Conservation (phyloP, 2,888 invertebrate species). For the Yponomeuta malinellus region DNA sequence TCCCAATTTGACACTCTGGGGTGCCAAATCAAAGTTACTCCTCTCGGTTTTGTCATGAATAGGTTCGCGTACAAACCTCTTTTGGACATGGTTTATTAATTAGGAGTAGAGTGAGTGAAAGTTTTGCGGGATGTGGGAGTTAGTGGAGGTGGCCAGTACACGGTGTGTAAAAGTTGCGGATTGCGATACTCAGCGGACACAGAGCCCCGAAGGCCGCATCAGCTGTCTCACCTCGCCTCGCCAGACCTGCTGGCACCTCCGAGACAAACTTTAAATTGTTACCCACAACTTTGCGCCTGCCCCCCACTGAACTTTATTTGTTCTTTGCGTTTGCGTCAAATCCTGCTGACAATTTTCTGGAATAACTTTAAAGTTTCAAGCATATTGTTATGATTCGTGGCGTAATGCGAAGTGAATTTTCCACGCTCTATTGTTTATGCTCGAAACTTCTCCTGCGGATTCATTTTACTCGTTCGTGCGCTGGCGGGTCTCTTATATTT, state of each 20-base stretch:
- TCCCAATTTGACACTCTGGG: background rate
- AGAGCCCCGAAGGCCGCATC: background rate
- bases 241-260: conserved; percentile 37
- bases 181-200: background rate
- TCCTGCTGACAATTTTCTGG: conserved; percentile 40
- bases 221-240: conserved; percentile 53
- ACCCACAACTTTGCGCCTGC: conserved; percentile 52
- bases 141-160: background rate
- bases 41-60: background rate
- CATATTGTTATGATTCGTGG: conserved; percentile 20
- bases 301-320: conserved; percentile 59
- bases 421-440: conserved; percentile 12
- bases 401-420: conserved; percentile 16
- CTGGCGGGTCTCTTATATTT: background rate
- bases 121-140: background rate
- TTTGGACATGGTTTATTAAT: background rate
- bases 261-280: conserved; percentile 68
- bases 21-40: background rate
- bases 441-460: conserved; percentile 8
- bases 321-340: conserved; percentile 41
- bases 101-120: background rate
- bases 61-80: background rate
- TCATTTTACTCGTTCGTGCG: conserved; percentile 6
- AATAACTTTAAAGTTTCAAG: conserved; percentile 17
- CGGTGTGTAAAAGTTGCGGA: background rate